A percentile compares a stretch with the other conserved stretches of the same genome.
phyloP scores from a whole-genome alignment of 2,888 invertebrate species.

The Sphaerophoria rueppellii region DNA sequence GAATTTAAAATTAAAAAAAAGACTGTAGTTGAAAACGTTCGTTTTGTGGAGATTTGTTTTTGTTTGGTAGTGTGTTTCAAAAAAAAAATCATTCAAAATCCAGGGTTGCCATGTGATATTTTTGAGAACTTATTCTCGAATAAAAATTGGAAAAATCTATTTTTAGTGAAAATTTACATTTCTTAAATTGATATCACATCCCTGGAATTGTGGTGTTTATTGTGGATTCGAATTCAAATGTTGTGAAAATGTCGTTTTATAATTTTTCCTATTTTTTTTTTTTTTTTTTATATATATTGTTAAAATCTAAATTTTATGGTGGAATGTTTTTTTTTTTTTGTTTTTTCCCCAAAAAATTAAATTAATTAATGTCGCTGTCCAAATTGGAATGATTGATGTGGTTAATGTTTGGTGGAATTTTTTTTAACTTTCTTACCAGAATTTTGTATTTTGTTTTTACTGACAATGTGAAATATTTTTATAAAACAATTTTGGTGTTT shows the following conservation, averaged over 20 bases:
- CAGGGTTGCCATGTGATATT: conserved; percentile 66
- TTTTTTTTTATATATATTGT: conserved; percentile 31
- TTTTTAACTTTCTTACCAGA: conserved; percentile 8
- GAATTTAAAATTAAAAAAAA: conserved; percentile 65
- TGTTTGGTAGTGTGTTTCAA: conserved; percentile 49
- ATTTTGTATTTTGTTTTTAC: conserved; percentile 27
- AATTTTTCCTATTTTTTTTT: conserved; percentile 11
- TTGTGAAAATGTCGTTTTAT: conserved; percentile 62
- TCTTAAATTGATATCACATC: conserved; percentile 52
- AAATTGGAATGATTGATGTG: conserved; percentile 53
- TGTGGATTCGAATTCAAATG: conserved; percentile 59
- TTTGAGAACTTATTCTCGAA: not conserved
- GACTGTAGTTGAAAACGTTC: conserved; percentile 60
- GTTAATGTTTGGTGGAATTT: conserved; percentile 50
- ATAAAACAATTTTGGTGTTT: not conserved
- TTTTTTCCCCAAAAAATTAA: conserved; percentile 9
- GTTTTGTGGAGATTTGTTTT: conserved; percentile 58
- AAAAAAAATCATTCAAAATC: conserved; percentile 11
- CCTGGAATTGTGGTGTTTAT: conserved; percentile 58
- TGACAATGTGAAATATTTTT: conserved; percentile 14
- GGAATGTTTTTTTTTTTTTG: conserved; percentile 11
- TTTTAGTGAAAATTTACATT: not conserved
- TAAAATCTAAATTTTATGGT: conserved; percentile 26
- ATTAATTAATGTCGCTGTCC: conserved; percentile 25
- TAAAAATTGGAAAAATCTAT: not conserved